Evolutionary conservation across 2,888 invertebrate genomes (phyloP), one percentile per base, ranked within the genome.

Genomic region (Thereva nobilitata): DNA sequence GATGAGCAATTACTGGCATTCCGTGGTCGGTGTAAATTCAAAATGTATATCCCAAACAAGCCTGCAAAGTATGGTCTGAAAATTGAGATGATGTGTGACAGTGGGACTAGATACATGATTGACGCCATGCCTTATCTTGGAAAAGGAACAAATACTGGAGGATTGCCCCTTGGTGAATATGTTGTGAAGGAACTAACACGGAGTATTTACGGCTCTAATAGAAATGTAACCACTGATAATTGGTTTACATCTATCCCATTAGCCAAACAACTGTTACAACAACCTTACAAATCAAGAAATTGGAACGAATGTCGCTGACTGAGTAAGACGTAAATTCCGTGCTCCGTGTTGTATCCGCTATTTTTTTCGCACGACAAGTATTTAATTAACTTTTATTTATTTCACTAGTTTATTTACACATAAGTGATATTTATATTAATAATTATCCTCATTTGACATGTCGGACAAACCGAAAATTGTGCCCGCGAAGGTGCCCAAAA

Each of bases 131-230:
- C 66, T 23, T 68, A 68, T 42, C 34, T 67, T 35, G 65, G 68
- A 63, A 70, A 56, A 66, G 67, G 38, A 12, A 59, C 64, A 63
- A 63, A 66, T 67, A 52, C 56, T 55, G 63, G 42, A 54, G 66
- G 66, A 35, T 40, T 68, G 12, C 67, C 67, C 12, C 47, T 38
- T 38, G 65, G 56, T 23, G 56, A 64, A 55, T 67, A 64, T 37
- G 63, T 64, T 50, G 55, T 55, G 50, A 64, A 69, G 68, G 68
- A 71, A 67, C 66, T 73, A 53, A 71, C 72, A 56, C 69, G 70
- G 68, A 71, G 73, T 53, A 70, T 73, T 70, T 70, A 74, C 65
- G 71, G 71, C 47, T 71, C 67, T 55, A 67, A 71, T 54, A 42
- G 69, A 5, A 72, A 73, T 68, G 42, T 53, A 23, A 66, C 53